These are phyloP conservation scores for Bicyclus anynana DNA, from an alignment of 1,140 invertebrate species.

Conservation along the genomic window DNA sequence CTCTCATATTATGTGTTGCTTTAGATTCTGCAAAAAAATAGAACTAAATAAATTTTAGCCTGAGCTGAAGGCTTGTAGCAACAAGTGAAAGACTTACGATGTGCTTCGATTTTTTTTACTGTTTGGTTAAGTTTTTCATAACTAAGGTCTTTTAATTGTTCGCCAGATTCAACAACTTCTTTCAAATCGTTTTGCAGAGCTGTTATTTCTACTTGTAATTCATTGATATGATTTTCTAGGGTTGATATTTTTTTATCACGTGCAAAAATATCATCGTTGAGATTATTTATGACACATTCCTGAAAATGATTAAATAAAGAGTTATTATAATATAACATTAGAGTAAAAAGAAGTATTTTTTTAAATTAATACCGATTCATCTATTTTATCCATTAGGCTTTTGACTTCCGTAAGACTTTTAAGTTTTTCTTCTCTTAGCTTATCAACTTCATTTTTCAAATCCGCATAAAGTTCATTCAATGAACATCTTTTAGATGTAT, in stretches of 20 bases:
- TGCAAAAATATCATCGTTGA: constrained; percentile 44
- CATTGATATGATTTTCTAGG: constrained; percentile 63
- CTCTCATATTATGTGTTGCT: constrained; percentile 63
- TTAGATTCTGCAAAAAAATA: constrained; percentile 49
- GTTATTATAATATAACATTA: not conserved
- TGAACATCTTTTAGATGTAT: constrained; percentile 19
- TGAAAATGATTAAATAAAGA: constrained; percentile 27
- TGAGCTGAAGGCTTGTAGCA: not conserved
- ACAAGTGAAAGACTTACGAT: constrained; percentile 45
- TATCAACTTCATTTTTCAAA: constrained; percentile 48
- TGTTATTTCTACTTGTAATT: constrained; percentile 55
- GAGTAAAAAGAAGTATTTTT: not conserved
- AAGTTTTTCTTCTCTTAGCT: constrained; percentile 50
- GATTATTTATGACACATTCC: constrained; percentile 46
- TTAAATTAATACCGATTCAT: constrained; percentile 45
- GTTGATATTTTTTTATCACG: constrained; percentile 53
- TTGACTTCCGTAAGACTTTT: constrained; percentile 41
- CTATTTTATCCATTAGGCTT: constrained; percentile 46
- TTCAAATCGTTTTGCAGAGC: constrained; percentile 41
- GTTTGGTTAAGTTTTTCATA: constrained; percentile 50
- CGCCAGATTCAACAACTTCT: constrained; percentile 43
- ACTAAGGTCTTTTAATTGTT: constrained; percentile 48
- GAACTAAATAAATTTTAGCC: not conserved
- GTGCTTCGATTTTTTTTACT: constrained; percentile 51
- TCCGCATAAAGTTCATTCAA: constrained; percentile 24